These are phyloP conservation scores for Mandrillus leucophaeus DNA, from an alignment of 2,113 vertebrate genomes.

Conservation along the genomic window DNA sequence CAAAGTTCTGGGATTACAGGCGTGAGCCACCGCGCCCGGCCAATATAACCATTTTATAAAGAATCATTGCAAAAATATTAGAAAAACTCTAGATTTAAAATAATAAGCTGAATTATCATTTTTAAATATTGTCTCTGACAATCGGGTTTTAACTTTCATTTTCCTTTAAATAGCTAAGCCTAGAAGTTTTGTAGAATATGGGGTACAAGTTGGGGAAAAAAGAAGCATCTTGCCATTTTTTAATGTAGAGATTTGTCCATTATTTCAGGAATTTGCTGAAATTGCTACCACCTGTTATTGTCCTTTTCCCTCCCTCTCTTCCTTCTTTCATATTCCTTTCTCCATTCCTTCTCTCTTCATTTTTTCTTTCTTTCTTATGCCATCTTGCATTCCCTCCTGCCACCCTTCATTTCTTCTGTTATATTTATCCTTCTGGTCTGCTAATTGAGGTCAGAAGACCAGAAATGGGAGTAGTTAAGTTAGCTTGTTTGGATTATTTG, in stretches of 20 bases:
- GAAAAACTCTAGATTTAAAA: conserved; percentile 47
- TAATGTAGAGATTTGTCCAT: neutral
- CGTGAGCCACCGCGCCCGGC: too few relatives aligned
- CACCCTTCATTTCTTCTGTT: neutral
- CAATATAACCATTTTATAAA: conserved; percentile 4
- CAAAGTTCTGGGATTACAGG: too few relatives aligned
- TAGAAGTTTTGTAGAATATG: neutral
- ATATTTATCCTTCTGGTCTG: neutral
- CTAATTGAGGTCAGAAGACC: conserved; percentile 7
- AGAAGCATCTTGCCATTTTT: neutral
- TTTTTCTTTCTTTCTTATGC: neutral
- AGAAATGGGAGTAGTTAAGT: neutral
- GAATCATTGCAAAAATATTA: conserved; percentile 33
- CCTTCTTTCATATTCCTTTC: neutral
- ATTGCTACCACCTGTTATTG: neutral
- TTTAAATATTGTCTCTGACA: neutral
- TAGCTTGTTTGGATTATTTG: neutral
- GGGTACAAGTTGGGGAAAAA: too few relatives aligned
- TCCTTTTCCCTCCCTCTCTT: neutral
- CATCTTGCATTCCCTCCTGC: neutral
- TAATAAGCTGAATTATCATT: neutral
- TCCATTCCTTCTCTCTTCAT: neutral
- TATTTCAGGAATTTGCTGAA: neutral
- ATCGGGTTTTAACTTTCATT: neutral
- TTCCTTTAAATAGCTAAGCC: neutral